phyloP scores from a whole-genome alignment of 1,140 invertebrate species.

The Aphidius gifuensis region DNA sequence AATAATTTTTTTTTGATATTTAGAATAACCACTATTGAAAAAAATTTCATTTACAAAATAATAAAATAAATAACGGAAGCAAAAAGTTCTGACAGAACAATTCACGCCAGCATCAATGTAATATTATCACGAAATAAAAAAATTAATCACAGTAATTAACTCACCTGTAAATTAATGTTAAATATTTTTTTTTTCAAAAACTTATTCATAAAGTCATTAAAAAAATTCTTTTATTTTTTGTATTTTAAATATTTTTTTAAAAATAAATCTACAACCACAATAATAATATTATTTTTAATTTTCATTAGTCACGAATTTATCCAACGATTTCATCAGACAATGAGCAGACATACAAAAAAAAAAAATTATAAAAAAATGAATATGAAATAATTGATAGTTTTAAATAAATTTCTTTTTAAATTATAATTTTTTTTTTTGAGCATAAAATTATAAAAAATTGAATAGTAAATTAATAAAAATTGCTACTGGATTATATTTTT shows the following conservation, averaged over 20 bases:
- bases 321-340: conserved; percentile 13
- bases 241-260: background rate
- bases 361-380: background rate
- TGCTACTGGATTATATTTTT: too few relatives aligned
- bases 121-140: conserved; percentile 20
- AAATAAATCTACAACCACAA: conserved; percentile 5
- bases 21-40: too few relatives aligned
- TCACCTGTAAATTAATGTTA: conserved; percentile 4
- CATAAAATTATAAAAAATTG: background rate
- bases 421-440: background rate
- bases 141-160: conserved; percentile 24
- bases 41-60: too few relatives aligned
- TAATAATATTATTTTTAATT: conserved; percentile 13
- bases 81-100: conserved; percentile 20
- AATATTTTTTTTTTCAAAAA: background rate
- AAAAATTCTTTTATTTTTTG: background rate
- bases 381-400: background rate
- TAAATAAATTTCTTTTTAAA: conserved; percentile 4
- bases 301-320: conserved; percentile 20
- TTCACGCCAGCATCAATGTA: background rate
- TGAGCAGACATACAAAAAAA: background rate
- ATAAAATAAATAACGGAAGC: conserved; percentile 21
- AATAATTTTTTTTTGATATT: too few relatives aligned
- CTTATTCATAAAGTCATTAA: background rate
- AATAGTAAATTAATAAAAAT: too few relatives aligned